Evolutionary conservation across 2,797 vertebrate genomes (phyloP).

Genomic region (Molossus alvarezi): DNA sequence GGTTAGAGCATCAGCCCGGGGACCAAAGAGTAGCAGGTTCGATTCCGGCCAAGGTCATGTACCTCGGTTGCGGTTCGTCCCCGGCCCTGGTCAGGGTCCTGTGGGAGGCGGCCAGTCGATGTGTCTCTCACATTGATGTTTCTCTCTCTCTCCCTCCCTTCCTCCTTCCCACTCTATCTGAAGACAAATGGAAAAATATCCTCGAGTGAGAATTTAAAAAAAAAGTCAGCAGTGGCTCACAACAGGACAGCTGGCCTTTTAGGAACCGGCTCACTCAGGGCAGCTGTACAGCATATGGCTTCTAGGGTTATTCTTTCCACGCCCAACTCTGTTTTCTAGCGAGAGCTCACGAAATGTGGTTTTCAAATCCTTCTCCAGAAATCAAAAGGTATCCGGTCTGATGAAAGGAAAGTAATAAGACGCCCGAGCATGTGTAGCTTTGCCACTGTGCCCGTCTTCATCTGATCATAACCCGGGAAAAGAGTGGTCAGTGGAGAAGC

Average conservation of each 20-base stretch:
- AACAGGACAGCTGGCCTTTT: background rate
- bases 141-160: too few relatives aligned
- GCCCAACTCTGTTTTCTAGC: background rate
- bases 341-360: background rate
- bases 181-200: too few relatives aligned
- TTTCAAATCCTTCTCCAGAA: background rate
- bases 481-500: background rate
- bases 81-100: too few relatives aligned
- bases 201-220: too few relatives aligned
- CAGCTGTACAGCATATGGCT: fast-evolving
- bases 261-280: fast-evolving
- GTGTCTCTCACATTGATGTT: too few relatives aligned
- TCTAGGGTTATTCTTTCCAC: fast-evolving
- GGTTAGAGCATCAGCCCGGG: too few relatives aligned
- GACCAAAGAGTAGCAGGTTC: too few relatives aligned
- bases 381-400: background rate
- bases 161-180: too few relatives aligned
- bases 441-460: background rate
- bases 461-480: background rate
- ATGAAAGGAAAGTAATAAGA: background rate
- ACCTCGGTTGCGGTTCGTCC: too few relatives aligned
- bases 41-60: too few relatives aligned
- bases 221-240: background rate
- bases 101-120: too few relatives aligned
- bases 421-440: background rate